Conservation (phyloP, 2,888 invertebrate genomes). For the Apamea crenata region DNA sequence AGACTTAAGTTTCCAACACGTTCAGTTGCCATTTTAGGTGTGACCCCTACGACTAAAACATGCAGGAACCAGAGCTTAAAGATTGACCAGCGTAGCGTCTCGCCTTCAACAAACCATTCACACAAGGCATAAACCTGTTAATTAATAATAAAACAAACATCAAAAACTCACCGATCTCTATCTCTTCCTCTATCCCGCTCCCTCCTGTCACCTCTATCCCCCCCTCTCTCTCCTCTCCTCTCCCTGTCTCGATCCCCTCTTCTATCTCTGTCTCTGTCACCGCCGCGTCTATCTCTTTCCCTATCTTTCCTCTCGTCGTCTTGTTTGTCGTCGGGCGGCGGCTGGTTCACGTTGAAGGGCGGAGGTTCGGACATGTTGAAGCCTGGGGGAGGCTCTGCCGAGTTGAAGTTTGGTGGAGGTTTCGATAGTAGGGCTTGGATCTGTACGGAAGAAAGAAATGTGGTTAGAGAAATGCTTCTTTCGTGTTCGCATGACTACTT, state of each 20-base stretch:
- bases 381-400: conserved; percentile 84
- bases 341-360: conserved; percentile 76
- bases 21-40: neutral
- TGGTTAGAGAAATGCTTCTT: neutral
- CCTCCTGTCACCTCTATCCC: conserved; percentile 33
- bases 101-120: neutral
- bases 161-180: conserved; percentile 47
- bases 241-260: conserved; percentile 55
- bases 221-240: conserved; percentile 50
- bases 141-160: neutral
- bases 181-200: conserved; percentile 52
- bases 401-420: conserved; percentile 88
- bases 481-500: neutral
- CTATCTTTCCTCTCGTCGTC: conserved; percentile 77
- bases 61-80: neutral
- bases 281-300: conserved; percentile 74
- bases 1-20: neutral
- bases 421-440: conserved; percentile 90
- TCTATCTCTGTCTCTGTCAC: conserved; percentile 52
- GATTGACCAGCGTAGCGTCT: neutral
- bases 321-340: conserved; percentile 76
- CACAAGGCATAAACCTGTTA: neutral
- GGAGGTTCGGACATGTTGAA: conserved; percentile 80
- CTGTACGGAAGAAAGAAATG: conserved; percentile 69
- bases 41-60: neutral